Evolutionary conservation across 2,113 vertebrate species (phyloP).

Genomic region (Ammodytes dubius): DNA sequence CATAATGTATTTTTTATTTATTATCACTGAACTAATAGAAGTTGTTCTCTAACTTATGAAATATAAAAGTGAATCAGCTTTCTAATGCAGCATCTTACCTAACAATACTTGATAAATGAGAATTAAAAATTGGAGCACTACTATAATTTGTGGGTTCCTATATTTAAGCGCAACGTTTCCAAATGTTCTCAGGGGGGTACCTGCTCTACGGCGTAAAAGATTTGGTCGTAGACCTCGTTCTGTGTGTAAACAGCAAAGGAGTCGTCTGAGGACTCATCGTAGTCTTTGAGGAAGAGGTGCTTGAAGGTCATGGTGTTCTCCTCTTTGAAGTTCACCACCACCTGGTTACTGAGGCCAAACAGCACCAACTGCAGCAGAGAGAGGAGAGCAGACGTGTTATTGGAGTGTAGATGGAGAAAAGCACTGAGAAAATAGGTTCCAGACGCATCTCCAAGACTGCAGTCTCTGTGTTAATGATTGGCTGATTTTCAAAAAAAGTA

Average conservation of each 20-base stretch:
- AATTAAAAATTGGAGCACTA: not conserved
- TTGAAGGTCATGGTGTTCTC: constrained; percentile 96
- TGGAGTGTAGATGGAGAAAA: not conserved
- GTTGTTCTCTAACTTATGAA: not conserved
- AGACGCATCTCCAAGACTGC: not conserved
- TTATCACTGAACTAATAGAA: not conserved
- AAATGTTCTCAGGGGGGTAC: constrained; percentile 55
- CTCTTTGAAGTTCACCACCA: constrained; percentile 95
- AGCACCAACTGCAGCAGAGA: constrained; percentile 88
- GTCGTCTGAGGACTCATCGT: constrained; percentile 83
- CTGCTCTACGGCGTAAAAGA: constrained; percentile 88
- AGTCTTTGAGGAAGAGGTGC: constrained; percentile 94
- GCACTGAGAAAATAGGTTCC: not conserved
- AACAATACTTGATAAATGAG: not conserved
- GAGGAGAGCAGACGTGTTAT: not conserved
- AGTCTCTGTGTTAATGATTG: not conserved
- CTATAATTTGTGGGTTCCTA: not conserved
- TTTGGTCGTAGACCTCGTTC: constrained; percentile 87
- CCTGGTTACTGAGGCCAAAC: constrained; percentile 96
- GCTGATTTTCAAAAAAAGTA: not conserved
- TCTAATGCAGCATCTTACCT: not conserved
- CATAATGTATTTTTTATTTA: too few relatives aligned
- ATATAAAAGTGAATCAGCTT: too few relatives aligned
- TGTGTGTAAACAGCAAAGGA: constrained; percentile 89
- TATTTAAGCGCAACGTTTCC: not conserved